A percentile compares a stretch with the other conserved stretches of the same genome.
Conservation (phyloP, 2,888 invertebrate genomes). For the Hydraecia micacea region DNA sequence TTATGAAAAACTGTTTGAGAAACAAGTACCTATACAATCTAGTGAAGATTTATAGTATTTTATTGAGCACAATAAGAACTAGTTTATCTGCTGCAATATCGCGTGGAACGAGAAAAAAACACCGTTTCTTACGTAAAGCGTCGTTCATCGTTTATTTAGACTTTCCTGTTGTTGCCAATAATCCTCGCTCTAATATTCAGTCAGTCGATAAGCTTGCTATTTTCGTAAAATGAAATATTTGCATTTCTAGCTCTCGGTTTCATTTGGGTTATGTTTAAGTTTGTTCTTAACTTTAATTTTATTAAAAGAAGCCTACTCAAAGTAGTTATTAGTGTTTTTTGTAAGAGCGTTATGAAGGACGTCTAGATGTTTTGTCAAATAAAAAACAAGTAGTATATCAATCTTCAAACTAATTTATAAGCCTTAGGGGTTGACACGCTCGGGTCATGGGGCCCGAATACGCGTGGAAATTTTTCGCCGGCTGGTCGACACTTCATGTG, state of each 20-base stretch:
- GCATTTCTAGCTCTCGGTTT: conserved; percentile 12
- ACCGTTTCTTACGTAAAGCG: too few species aligned
- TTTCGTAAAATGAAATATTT: conserved; percentile 20
- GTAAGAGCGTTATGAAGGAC: background rate
- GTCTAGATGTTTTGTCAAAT: background rate
- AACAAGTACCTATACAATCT: background rate
- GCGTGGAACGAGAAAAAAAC: conserved; percentile 28
- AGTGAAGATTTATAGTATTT: conserved; percentile 16
- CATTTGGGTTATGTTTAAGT: background rate
- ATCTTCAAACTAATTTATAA: background rate
- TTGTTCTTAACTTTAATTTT: background rate
- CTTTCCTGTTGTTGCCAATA: conserved; percentile 31
- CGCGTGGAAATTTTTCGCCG: too few species aligned
- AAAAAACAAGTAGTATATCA: background rate
- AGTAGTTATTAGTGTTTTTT: background rate
- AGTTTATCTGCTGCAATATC: conserved; percentile 51
- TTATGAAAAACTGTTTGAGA: background rate
- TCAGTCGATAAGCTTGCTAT: conserved; percentile 21
- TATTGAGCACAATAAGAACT: conserved; percentile 41
- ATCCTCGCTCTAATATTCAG: conserved; percentile 7
- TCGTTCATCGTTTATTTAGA: conserved; percentile 42
- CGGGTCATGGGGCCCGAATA: too few species aligned
- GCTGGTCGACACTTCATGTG: too few species aligned
- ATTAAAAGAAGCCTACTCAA: background rate
- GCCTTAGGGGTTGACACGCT: too few species aligned